phyloP scores from a whole-genome alignment of 2,888 invertebrate species.

The Odontothrips loti region DNA sequence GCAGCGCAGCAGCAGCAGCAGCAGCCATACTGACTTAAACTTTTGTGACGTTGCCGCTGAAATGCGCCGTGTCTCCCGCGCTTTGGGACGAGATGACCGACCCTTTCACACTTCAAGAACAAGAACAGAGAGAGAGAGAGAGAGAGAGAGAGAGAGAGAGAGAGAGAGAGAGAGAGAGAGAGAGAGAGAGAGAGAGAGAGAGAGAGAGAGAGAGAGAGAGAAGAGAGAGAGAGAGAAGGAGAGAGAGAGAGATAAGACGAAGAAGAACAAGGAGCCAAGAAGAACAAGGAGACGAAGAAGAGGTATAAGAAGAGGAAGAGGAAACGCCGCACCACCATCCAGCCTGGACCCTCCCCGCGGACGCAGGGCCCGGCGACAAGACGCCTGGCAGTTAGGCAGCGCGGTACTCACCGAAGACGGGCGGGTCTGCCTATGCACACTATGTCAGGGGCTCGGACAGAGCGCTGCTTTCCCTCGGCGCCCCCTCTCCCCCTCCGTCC shows the following conservation, averaged over 20 bases:
- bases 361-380: too few relatives aligned
- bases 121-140: conserved; percentile 25
- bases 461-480: conserved; percentile 34
- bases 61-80: too few relatives aligned
- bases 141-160: conserved; percentile 18
- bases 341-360: too few relatives aligned
- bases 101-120: conserved; percentile 5
- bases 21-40: too few relatives aligned
- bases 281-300: neutral
- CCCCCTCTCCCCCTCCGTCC: conserved; percentile 36
- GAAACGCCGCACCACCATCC: too few relatives aligned
- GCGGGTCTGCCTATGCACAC: too few relatives aligned
- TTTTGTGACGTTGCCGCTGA: too few relatives aligned
- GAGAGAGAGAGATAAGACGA: neutral
- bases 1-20: too few relatives aligned
- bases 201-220: neutral
- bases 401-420: too few relatives aligned
- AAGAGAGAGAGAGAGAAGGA: neutral
- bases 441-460: neutral
- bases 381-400: too few relatives aligned
- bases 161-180: conserved; percentile 8
- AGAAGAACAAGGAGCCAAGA: too few relatives aligned
- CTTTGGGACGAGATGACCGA: neutral
- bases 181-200: conserved; percentile 25
- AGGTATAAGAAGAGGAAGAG: too few relatives aligned